A percentile compares a stretch with the other conserved stretches of the same genome.
Evolutionary conservation across 2,797 vertebrate genomes (phyloP).

Genomic region (Danionella dracula): DNA sequence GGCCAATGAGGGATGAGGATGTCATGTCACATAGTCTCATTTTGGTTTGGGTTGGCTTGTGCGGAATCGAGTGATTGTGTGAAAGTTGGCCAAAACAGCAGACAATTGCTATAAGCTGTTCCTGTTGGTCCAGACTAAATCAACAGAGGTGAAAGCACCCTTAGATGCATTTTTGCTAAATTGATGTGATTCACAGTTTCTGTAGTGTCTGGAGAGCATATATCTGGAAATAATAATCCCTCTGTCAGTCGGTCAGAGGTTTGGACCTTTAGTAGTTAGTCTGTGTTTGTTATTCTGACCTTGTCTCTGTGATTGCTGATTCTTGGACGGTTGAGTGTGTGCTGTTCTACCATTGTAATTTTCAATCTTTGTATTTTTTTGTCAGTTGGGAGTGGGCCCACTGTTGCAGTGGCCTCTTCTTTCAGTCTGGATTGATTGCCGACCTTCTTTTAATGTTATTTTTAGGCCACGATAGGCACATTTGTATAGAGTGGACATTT

Average conservation of each 20-base stretch:
- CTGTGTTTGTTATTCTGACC: constrained; percentile 9
- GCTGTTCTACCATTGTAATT: not conserved
- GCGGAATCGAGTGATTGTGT: too few relatives aligned
- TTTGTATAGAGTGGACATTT: constrained; percentile 24
- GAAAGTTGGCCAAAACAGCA: too few relatives aligned
- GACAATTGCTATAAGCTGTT: too few relatives aligned
- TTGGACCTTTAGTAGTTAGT: not conserved
- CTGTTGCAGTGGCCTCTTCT: constrained; percentile 30
- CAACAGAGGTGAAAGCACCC: too few relatives aligned
- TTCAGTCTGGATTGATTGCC: constrained; percentile 7
- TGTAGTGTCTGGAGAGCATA: too few relatives aligned
- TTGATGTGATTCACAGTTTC: too few relatives aligned
- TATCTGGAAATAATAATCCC: too few relatives aligned
- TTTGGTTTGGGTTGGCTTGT: too few relatives aligned
- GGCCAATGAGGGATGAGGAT: too few relatives aligned
- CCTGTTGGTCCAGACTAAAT: too few relatives aligned
- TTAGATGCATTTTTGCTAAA: too few relatives aligned
- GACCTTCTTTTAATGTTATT: constrained; percentile 21
- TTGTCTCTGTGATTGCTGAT: constrained; percentile 5
- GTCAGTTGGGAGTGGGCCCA: constrained; percentile 6
- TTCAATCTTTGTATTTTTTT: constrained; percentile 23
- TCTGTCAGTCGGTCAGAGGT: not conserved
- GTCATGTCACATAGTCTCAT: too few relatives aligned
- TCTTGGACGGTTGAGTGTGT: not conserved
- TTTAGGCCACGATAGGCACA: constrained; percentile 14